phyloP scores from a whole-genome alignment of 2,888 invertebrate species.

The Dicranocentrus wangi region DNA sequence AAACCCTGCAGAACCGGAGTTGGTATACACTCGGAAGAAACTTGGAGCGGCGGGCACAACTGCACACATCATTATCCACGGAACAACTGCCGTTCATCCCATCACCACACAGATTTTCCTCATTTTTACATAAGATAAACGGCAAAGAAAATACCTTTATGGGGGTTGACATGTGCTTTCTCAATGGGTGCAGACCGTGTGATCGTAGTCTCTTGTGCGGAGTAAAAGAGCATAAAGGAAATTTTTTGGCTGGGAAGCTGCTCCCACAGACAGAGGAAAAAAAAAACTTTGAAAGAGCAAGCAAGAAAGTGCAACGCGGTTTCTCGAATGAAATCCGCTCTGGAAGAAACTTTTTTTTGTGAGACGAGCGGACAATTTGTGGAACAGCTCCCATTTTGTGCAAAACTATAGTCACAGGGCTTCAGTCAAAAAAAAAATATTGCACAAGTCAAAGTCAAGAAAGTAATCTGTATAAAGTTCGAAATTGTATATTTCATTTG shows the following conservation, averaged over 20 bases:
- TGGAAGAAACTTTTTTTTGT: not conserved
- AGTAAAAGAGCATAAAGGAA: too few species aligned
- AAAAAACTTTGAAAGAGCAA: conserved; percentile 2
- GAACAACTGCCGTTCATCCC: not conserved
- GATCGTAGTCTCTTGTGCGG: too few species aligned
- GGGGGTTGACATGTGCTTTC: not conserved
- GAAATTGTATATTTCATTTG: too few species aligned
- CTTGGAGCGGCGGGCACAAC: not conserved
- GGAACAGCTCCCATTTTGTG: not conserved
- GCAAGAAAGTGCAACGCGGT: not conserved
- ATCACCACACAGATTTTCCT: conserved; percentile 10
- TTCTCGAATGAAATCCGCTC: not conserved
- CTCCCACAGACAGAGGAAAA: not conserved
- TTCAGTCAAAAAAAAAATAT: too few species aligned
- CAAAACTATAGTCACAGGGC: too few species aligned
- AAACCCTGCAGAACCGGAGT: too few species aligned
- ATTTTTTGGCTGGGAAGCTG: too few species aligned
- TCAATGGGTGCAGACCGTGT: not conserved
- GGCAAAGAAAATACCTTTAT: not conserved
- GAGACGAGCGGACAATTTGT: not conserved
- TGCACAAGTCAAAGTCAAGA: too few species aligned
- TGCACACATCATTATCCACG: conserved; percentile 27
- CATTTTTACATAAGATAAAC: not conserved
- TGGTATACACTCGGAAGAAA: not conserved
- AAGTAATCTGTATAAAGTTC: too few species aligned